Evolutionary conservation across 2,113 vertebrate genomes (phyloP).

Genomic region (Thermophis baileyi): DNA sequence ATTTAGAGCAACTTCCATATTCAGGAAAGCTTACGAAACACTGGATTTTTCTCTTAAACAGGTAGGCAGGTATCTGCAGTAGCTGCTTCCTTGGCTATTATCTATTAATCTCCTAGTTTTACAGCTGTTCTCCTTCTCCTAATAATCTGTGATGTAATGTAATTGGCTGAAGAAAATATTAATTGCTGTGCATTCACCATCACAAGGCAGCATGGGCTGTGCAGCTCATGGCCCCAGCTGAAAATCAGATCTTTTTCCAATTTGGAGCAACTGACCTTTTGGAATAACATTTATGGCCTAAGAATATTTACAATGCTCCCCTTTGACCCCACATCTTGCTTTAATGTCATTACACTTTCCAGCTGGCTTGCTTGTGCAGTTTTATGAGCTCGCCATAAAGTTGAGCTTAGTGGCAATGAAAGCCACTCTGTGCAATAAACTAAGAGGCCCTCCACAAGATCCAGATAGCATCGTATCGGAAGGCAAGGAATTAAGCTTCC

Average conservation of each 20-base stretch:
- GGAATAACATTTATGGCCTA: neutral
- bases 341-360: conserved; percentile 7
- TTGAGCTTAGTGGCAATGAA: conserved; percentile 12
- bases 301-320: neutral
- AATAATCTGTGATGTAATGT: neutral
- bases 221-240: neutral
- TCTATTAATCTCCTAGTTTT: neutral
- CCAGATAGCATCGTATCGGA: too few relatives aligned
- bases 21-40: neutral
- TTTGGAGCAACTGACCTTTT: neutral
- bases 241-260: neutral
- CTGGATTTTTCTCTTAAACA: neutral
- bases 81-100: neutral
- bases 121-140: neutral
- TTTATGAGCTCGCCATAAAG: neutral
- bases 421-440: neutral
- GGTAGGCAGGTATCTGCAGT: neutral
- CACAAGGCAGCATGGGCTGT: neutral
- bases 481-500: neutral
- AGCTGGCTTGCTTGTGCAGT: neutral
- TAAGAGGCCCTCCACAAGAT: neutral
- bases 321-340: neutral
- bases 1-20: neutral
- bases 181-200: neutral
- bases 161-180: neutral